Evolutionary conservation across 2,113 vertebrate species (phyloP), one percentile per base, ranked within the genome.

Genomic region (Ailurus styani): DNA sequence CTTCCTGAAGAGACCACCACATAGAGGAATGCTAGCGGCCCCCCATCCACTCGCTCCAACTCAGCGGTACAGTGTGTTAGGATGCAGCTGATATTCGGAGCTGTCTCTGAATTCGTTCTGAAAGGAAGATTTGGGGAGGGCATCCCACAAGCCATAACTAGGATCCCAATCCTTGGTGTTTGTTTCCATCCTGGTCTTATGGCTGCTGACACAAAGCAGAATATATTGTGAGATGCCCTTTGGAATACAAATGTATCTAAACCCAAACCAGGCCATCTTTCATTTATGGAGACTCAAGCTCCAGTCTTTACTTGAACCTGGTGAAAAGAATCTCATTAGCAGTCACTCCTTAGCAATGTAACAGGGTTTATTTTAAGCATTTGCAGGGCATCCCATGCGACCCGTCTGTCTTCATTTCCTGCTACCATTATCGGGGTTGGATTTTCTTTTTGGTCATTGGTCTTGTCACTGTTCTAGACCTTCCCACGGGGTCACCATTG

Each of bases 1-100:
- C 97, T 82, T 97, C 97, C 98, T 0, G 77, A 90, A 95, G 95
- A 95, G 98, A 99, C 98, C 98, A 98, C 98, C 98, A 83, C 96
- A 83, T 95, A 87, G 98, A 98, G 96, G 95, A 95, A 93, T 54
- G 87, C 96, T 77, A 90, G 47, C 2, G 0, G 88, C 96, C 95
- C 95, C 5, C 93, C 66, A 37, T 55, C 62, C 73, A 90, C 97
- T 95, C 47, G 47, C 96, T 1, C 11, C 5, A 17, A 10, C 21
- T 20, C 62, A 7, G 15, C 12, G 0, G 23, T 18, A 42, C 27
- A 25, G 42, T 37, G 45, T 3, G 2, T 20, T 17, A 60, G 78
- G 31, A 37, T 0, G 2, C 2, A 45, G 40, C 31, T 45, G 29
- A 25, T 52, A 7, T 6, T 57, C 23, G 47, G 40, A 70, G 60